phyloP scores from a whole-genome alignment of 1,140 invertebrate species.

The Oreohelix idahoensis region DNA sequence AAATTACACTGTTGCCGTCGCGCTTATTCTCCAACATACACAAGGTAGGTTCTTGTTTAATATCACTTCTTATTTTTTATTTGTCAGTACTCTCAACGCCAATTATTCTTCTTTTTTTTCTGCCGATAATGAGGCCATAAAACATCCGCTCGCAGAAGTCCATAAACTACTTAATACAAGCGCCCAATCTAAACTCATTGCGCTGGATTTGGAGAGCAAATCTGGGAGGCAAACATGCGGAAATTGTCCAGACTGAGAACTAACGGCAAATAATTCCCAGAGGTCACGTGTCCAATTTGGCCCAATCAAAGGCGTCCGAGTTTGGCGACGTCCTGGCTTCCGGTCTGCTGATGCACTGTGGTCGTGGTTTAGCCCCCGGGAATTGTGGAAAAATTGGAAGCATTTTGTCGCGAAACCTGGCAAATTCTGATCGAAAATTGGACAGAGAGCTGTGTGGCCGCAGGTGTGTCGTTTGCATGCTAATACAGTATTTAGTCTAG shows the following conservation, averaged over 20 bases:
- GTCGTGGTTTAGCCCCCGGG: conserved; percentile 19
- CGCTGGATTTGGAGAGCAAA: conserved; percentile 28
- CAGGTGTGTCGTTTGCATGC: conserved; percentile 32
- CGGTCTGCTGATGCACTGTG: conserved; percentile 30
- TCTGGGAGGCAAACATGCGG: conserved; percentile 28
- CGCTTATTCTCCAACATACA: no score
- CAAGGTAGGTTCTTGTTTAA: no score
- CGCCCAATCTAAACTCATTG: conserved; percentile 26
- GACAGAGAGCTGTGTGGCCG: conserved; percentile 21
- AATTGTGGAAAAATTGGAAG: conserved; percentile 26
- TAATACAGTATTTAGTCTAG: not conserved
- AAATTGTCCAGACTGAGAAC: conserved; percentile 29
- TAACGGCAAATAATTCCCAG: conserved; percentile 34
- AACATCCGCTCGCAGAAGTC: conserved; percentile 11
- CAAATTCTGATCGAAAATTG: conserved; percentile 15
- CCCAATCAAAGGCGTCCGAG: conserved; percentile 31
- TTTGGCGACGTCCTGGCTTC: conserved; percentile 24
- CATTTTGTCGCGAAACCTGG: conserved; percentile 17
- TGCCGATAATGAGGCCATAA: conserved; percentile 5
- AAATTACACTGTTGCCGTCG: no score
- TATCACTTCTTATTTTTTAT: not conserved
- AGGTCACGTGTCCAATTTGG: conserved; percentile 32
- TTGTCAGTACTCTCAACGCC: not conserved
- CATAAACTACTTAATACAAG: conserved; percentile 10
- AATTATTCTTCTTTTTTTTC: not conserved